Base-by-base conservation (phyloP, 2,113 vertebrate species). In the Cyprinodon variegatus region DNA sequence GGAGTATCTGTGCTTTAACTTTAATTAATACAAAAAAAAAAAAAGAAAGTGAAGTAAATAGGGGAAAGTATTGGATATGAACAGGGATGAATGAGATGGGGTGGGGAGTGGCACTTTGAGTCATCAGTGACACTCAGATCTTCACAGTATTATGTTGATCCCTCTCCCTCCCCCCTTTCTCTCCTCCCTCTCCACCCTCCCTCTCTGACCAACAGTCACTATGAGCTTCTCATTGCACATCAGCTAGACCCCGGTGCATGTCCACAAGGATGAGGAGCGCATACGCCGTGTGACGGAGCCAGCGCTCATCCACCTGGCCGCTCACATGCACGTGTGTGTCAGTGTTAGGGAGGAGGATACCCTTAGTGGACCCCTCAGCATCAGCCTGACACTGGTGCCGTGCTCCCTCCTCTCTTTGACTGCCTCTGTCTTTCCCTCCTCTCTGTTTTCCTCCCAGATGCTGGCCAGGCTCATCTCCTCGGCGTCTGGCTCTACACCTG, bases 51-150 rank as follows among this genome's bases (percentile, higher is more conserved):
- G 40, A 15, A 39, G 10, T n/a, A 38, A 59, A 68, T 15, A 53
- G 66, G 65, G 61, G 5, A 41, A 61, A 77, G 77, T 61, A 66
- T 36, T 5, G 15, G 39, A 46, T 40, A 41, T 53, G 40, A 45
- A 67, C 48, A 53, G 10, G 57, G 48, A 69, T 12, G 50, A 68
- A 83, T 62, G 68, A 71, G 75, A 69, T 20, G 22, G 29, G 77
- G 77, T 61, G 74, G 74, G 75, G 73, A 83, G 72, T 13, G 75
- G 57, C 77, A 71, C 45, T 90, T 86, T 86, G 75, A 86, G 68
- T 88, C 85, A 88, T 90, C 80, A 83, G 41, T 83, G 65, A 87
- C 77, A 89, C 72, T 86, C 61, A 38, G 69, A 79, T 79, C 74
- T 66, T 69, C 46, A 73, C 74, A 72, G 74, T 78, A 70, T 84